These are phyloP conservation scores for Hystrix brachyura DNA, from an alignment of 2,113 vertebrate genomes.

Conservation along the genomic window DNA sequence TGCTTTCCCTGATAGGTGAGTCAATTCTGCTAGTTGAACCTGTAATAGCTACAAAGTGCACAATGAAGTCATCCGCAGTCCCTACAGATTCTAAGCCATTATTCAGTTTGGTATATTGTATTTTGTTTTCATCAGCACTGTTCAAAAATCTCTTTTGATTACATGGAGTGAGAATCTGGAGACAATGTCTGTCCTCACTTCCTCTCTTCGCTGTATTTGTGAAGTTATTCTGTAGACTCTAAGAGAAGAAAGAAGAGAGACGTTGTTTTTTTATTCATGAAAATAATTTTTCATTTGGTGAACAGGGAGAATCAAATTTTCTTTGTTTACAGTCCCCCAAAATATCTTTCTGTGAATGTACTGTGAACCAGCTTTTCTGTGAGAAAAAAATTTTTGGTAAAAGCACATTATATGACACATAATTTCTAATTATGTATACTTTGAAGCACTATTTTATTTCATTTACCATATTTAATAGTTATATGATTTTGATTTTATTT, in stretches of 20 bases:
- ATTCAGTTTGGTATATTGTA: not conserved
- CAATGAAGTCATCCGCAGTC: not conserved
- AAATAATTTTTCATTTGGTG: not conserved
- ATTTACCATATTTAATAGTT: not conserved
- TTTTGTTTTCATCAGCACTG: not conserved
- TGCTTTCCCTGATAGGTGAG: not conserved
- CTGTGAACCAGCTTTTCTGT: not conserved
- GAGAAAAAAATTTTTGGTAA: not conserved
- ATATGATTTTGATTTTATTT: conserved; percentile 20
- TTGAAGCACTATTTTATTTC: not conserved
- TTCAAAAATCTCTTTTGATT: conserved; percentile 21
- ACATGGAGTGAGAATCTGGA: not conserved
- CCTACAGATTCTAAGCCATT: not conserved
- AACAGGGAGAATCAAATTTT: not conserved
- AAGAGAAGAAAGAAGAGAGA: not conserved
- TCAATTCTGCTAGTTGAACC: not conserved
- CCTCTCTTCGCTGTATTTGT: not conserved
- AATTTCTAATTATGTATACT: not conserved
- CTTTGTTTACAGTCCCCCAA: not conserved
- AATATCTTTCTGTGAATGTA: not conserved
- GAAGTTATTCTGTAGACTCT: not conserved
- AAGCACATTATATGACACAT: not conserved
- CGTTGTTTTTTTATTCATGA: not conserved
- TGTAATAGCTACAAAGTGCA: not conserved
- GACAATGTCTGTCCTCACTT: not conserved